phyloP scores from a whole-genome alignment of 2,113 vertebrate genomes.

The Montifringilla adamsi region DNA sequence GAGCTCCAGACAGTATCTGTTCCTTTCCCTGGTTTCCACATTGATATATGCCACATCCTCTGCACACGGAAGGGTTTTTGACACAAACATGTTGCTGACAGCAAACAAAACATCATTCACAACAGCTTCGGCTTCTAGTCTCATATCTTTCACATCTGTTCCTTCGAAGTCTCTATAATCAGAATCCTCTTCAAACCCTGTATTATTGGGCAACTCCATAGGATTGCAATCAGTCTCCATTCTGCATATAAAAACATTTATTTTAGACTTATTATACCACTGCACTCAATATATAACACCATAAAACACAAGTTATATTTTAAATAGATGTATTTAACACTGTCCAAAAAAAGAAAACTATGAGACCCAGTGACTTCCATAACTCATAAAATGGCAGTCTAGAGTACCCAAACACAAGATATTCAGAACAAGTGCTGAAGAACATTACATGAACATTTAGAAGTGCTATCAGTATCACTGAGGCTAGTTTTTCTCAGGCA shows the following conservation, averaged over 20 bases:
- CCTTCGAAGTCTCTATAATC: constrained; percentile 77
- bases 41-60: constrained; percentile 92
- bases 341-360: not conserved
- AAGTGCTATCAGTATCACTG: not conserved
- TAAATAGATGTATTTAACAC: not conserved
- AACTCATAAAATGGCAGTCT: not conserved
- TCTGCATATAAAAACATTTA: constrained; percentile 57
- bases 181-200: constrained; percentile 76
- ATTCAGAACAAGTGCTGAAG: not conserved
- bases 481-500: not conserved
- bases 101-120: constrained; percentile 96
- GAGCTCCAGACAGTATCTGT: constrained; percentile 91
- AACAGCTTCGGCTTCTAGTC: constrained; percentile 91
- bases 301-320: not conserved
- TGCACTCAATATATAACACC: not conserved
- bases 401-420: not conserved
- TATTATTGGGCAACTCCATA: constrained; percentile 76
- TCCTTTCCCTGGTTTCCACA: constrained; percentile 89
- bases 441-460: not conserved
- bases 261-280: not conserved
- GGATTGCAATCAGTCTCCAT: constrained; percentile 89
- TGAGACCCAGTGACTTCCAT: not conserved
- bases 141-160: constrained; percentile 92
- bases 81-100: constrained; percentile 91
- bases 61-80: constrained; percentile 82